A percentile compares a stretch with the other conserved stretches of the same genome.
phyloP scores from a whole-genome alignment of 1,140 invertebrate species.

The Mactra quadrangularis region DNA sequence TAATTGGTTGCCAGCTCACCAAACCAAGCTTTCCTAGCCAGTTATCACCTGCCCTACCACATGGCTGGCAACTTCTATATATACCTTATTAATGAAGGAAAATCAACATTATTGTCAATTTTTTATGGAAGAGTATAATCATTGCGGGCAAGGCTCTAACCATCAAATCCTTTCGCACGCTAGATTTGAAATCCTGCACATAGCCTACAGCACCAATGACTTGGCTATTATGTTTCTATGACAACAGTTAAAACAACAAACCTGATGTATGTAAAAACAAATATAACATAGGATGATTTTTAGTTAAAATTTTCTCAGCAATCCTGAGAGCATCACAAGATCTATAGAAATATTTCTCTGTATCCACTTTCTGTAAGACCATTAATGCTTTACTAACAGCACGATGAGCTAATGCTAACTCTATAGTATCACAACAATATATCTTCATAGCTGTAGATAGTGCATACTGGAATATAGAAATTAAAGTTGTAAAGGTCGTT shows the following conservation, averaged over 20 bases:
- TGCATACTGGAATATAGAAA: conserved; percentile 65
- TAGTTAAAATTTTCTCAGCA: conserved; percentile 70
- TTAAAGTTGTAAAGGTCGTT: neutral
- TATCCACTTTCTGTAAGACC: conserved; percentile 73
- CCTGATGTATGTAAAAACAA: conserved; percentile 79
- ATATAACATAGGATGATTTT: conserved; percentile 74
- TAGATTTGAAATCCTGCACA: too few species aligned
- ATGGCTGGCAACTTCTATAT: too few species aligned
- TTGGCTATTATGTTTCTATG: too few species aligned
- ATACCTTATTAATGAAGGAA: too few species aligned
- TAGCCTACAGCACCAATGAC: too few species aligned
- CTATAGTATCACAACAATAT: conserved; percentile 77
- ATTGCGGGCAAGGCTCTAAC: too few species aligned
- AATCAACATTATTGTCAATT: too few species aligned
- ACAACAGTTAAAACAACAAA: conserved; percentile 65
- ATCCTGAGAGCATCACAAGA: conserved; percentile 77
- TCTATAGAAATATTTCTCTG: conserved; percentile 75
- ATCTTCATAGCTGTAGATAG: conserved; percentile 72
- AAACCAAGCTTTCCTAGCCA: too few species aligned
- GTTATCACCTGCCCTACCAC: too few species aligned
- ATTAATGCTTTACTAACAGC: conserved; percentile 77
- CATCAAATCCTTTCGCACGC: too few species aligned
- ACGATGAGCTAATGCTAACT: conserved; percentile 75
- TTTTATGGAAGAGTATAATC: too few species aligned
- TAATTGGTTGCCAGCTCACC: too few species aligned